Percentiles rank a stretch among this genome's conserved stretches.
phyloP scores from a whole-genome alignment of 2,113 vertebrate species.

The Dicrurus megarhynchus region DNA sequence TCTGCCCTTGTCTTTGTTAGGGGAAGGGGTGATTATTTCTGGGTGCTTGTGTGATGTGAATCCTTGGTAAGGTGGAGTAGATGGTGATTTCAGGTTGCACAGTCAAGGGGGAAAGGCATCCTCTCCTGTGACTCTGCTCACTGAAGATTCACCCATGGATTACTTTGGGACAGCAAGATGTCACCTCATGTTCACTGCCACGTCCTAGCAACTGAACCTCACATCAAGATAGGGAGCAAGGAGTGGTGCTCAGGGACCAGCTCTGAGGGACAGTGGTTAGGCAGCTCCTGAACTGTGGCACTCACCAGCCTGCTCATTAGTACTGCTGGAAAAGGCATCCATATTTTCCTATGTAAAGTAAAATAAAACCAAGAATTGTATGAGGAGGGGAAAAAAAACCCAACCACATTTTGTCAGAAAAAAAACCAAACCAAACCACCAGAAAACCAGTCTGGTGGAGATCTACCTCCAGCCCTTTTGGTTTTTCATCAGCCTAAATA shows the following conservation, averaged over 20 bases:
- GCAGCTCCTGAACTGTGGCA: not conserved
- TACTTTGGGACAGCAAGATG: not conserved
- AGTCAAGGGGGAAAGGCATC: not conserved
- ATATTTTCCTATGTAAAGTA: not conserved
- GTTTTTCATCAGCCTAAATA: not conserved
- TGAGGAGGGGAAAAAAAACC: fast-evolving
- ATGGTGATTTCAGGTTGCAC: not conserved
- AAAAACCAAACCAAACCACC: not conserved
- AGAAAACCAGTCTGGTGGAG: not conserved
- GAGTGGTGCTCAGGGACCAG: not conserved
- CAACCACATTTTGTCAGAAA: not conserved
- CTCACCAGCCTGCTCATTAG: not conserved
- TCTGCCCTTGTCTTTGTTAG: not conserved
- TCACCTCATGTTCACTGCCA: not conserved
- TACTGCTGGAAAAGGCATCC: not conserved
- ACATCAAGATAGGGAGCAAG: not conserved
- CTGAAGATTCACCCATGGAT: not conserved
- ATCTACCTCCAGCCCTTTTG: not conserved
- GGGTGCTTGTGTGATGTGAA: not conserved
- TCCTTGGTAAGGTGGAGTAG: not conserved
- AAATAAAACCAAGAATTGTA: not conserved
- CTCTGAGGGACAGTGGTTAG: not conserved
- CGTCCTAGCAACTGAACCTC: not conserved
- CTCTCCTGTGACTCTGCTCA: fast-evolving
- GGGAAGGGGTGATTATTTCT: not conserved